These are phyloP conservation scores for Aphelinus atriplicis DNA, from an alignment of 1,140 invertebrate species.

Conservation along the genomic window DNA sequence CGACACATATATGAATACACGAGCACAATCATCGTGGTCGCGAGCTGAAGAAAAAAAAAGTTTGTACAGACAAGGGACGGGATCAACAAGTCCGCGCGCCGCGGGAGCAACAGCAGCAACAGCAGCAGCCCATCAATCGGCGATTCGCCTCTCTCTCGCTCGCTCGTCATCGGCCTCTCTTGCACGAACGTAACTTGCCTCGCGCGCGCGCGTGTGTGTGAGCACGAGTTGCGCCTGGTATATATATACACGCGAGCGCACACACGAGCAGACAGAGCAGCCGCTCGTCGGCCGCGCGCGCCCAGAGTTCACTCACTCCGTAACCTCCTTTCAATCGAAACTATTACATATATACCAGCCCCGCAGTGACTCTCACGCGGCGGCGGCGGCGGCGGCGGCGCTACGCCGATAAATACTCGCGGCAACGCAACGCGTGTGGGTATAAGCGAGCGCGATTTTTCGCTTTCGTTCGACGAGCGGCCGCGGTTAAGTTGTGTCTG, in stretches of 20 bases:
- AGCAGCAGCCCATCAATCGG: too few species aligned
- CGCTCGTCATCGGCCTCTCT: not conserved
- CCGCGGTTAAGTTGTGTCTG: too few species aligned
- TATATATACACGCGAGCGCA: slow-evolving; percentile 1
- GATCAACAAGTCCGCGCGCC: too few species aligned
- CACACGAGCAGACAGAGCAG: slow-evolving; percentile 17
- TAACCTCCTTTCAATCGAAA: slow-evolving; percentile 69
- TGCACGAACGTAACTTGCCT: not conserved
- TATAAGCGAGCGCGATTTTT: not conserved
- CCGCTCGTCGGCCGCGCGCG: slow-evolving; percentile 18
- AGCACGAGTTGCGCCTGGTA: not conserved
- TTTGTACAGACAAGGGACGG: too few species aligned
- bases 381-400: too few species aligned
- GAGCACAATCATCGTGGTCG: too few species aligned
- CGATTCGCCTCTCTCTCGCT: too few species aligned
- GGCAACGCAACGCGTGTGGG: too few species aligned
- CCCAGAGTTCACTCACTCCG: slow-evolving; percentile 66
- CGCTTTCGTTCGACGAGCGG: not conserved
- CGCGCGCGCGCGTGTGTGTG: not conserved
- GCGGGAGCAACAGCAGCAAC: too few species aligned
- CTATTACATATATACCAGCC: slow-evolving; percentile 63
- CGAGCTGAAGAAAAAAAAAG: too few species aligned
- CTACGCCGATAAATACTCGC: too few species aligned
- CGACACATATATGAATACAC: too few species aligned
- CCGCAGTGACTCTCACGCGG: slow-evolving; percentile 35